phyloP scores from a whole-genome alignment of 1,140 invertebrate genomes.

The Probaryconus sp. region DNA sequence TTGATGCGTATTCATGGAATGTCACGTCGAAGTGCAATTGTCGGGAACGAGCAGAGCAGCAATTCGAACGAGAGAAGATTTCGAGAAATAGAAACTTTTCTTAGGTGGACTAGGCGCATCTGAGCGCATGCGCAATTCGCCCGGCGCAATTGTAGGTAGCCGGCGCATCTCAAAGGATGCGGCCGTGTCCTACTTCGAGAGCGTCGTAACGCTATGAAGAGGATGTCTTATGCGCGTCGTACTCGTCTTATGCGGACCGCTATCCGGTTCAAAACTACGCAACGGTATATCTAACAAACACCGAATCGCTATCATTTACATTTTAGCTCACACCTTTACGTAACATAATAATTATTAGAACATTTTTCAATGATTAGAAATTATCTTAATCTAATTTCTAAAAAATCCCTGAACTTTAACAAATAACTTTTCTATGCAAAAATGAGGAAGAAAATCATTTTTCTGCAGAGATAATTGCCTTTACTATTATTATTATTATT shows the following conservation, averaged over 20 bases:
- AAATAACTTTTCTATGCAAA: too few species aligned
- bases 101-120: constrained; percentile 41
- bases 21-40: constrained; percentile 30
- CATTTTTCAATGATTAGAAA: background rate
- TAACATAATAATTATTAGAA: constrained; percentile 9
- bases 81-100: constrained; percentile 76
- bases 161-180: constrained; percentile 73
- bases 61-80: constrained; percentile 48
- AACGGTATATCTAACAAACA: constrained; percentile 63
- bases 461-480: too few species aligned
- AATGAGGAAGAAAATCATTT: too few species aligned
- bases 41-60: constrained; percentile 26
- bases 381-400: too few species aligned
- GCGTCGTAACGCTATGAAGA: constrained; percentile 67
- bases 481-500: too few species aligned
- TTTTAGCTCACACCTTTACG: constrained; percentile 42
- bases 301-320: constrained; percentile 58
- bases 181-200: constrained; percentile 72
- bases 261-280: constrained; percentile 66
- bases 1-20: constrained; percentile 38
- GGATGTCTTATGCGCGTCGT: constrained; percentile 63
- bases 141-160: constrained; percentile 64
- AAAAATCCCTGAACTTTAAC: too few species aligned
- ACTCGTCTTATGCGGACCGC: constrained; percentile 57
- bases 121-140: constrained; percentile 59